These are phyloP conservation scores for Menidia menidia DNA, from an alignment of 2,797 vertebrate genomes.

Conservation along the genomic window DNA sequence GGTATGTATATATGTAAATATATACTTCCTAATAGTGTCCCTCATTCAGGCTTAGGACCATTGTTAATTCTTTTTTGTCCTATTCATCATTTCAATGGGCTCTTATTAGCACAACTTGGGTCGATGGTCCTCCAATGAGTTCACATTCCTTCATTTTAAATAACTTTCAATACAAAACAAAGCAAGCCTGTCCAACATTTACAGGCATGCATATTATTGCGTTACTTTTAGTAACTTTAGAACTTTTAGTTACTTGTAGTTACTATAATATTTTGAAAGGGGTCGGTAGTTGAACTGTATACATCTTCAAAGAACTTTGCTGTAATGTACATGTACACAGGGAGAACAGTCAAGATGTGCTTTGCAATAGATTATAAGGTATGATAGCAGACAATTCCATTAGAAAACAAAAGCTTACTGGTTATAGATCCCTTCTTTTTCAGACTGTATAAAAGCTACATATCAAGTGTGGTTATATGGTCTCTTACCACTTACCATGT, in stretches of 20 bases:
- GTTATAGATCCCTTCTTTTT: not conserved
- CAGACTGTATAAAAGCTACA: not conserved
- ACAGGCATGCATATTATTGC: slow-evolving; percentile 43
- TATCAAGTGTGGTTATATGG: not conserved
- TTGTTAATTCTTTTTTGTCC: slow-evolving; percentile 54
- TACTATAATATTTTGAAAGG: not conserved
- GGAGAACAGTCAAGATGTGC: too few species aligned
- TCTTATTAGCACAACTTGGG: slow-evolving; percentile 78
- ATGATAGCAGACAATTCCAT: not conserved
- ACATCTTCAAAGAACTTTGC: not conserved
- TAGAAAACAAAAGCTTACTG: not conserved
- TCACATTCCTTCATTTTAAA: slow-evolving; percentile 76
- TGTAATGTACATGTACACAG: too few species aligned
- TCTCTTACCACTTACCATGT: too few species aligned
- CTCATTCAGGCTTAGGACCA: slow-evolving; percentile 57
- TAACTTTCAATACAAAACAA: slow-evolving; percentile 74
- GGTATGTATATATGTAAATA: slow-evolving; percentile 25
- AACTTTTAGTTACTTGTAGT: too few species aligned
- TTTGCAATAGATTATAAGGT: not conserved
- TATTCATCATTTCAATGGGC: slow-evolving; percentile 72
- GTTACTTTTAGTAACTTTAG: too few species aligned
- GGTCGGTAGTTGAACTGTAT: not conserved
- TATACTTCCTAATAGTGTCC: slow-evolving; percentile 47
- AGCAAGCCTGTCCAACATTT: slow-evolving; percentile 64
- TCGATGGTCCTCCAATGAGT: slow-evolving; percentile 76